These are phyloP conservation scores for Drosophila asahinai DNA, from an alignment of 1,140 invertebrate genomes.

Conservation along the genomic window DNA sequence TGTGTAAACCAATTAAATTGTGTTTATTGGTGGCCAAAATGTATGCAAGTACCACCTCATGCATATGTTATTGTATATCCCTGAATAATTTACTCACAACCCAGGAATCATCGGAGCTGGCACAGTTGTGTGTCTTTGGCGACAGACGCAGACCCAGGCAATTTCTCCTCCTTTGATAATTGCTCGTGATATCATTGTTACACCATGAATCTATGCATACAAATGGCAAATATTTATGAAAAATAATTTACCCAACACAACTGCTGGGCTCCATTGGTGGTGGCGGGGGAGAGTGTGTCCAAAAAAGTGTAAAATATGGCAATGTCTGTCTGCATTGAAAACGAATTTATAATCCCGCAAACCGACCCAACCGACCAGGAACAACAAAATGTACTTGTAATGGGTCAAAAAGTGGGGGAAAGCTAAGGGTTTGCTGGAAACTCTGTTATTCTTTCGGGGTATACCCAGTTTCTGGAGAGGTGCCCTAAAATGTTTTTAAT, in stretches of 20 bases:
- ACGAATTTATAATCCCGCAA: conserved; percentile 77
- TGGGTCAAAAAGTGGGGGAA: neutral
- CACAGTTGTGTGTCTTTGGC: neutral
- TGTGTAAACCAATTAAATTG: conserved; percentile 34
- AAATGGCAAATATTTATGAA: conserved; percentile 40
- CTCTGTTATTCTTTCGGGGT: neutral
- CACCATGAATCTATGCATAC: conserved; percentile 26
- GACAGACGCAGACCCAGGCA: neutral
- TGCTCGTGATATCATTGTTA: conserved; percentile 35
- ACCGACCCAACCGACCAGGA: conserved; percentile 26
- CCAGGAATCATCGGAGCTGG: conserved; percentile 3
- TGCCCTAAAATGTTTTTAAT: neutral
- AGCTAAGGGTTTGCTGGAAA: neutral
- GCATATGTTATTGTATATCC: conserved; percentile 22
- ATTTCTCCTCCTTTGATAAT: conserved; percentile 31
- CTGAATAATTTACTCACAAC: conserved; percentile 22
- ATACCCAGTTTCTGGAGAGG: neutral
- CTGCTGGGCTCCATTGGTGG: neutral
- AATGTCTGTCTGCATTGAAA: conserved; percentile 63
- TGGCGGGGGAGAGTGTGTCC: neutral
- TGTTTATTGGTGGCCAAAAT: conserved; percentile 25
- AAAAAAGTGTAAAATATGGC: conserved; percentile 47
- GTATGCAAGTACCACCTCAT: conserved; percentile 13
- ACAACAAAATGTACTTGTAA: conserved; percentile 59
- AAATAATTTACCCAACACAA: conserved; percentile 37